Percentiles rank a stretch among this genome's conserved stretches.
phyloP scores from a whole-genome alignment of 2,797 vertebrate species.

The Fistularia commersonii region DNA sequence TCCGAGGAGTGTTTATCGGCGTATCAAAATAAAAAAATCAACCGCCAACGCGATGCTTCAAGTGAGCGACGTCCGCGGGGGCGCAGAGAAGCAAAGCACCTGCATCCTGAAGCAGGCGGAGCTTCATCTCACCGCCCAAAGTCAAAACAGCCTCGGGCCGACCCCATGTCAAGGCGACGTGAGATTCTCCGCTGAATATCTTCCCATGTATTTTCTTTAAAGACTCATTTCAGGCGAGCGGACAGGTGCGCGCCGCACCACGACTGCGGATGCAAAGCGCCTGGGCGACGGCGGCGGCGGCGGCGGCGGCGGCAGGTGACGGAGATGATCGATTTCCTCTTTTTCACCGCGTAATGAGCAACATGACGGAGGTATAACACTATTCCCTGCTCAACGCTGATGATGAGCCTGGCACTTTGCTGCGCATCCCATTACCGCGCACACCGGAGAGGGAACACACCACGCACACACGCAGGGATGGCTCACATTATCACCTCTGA shows the following conservation, averaged over 20 bases:
- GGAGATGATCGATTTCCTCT: slow-evolving; percentile 45
- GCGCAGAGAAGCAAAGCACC: background rate
- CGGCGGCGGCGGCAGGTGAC: slow-evolving; percentile 28
- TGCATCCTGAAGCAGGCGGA: background rate
- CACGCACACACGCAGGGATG: background rate
- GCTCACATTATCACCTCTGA: slow-evolving; percentile 43
- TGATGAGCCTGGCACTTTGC: slow-evolving; percentile 12
- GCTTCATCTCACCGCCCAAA: slow-evolving; percentile 34
- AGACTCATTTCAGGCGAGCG: too few relatives aligned
- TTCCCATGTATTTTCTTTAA: slow-evolving; percentile 45
- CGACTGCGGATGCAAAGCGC: too few relatives aligned
- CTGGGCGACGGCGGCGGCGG: too few relatives aligned
- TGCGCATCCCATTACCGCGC: slow-evolving; percentile 16
- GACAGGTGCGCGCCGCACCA: too few relatives aligned
- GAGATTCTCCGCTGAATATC: slow-evolving; percentile 38
- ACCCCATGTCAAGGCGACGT: slow-evolving; percentile 17
- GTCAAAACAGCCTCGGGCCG: slow-evolving; percentile 54
- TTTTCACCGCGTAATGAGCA: slow-evolving; percentile 32
- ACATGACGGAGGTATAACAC: slow-evolving; percentile 20
- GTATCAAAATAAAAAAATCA: background rate
- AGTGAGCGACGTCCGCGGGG: too few relatives aligned
- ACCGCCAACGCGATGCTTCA: background rate
- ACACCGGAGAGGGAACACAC: slow-evolving; percentile 5
- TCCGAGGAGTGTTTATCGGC: too few relatives aligned
- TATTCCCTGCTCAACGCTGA: slow-evolving; percentile 21